A percentile compares a stretch with the other conserved stretches of the same genome.
These are phyloP conservation scores for Psix sp. DNA, from an alignment of 1,140 invertebrate species.

Conservation along the genomic window DNA sequence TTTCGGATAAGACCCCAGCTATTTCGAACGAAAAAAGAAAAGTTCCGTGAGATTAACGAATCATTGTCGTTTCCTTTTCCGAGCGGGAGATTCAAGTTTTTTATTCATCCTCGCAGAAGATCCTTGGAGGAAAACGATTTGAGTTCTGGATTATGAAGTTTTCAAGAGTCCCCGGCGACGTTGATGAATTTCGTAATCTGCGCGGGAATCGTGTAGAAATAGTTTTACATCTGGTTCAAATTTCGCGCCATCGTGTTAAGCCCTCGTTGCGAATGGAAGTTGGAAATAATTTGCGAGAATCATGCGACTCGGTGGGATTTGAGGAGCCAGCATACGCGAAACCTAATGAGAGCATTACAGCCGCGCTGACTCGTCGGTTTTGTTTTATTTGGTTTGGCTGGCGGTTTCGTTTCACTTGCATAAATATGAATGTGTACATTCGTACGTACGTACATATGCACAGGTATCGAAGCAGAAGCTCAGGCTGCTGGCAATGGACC, in stretches of 20 bases:
- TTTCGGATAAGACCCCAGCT: conserved; percentile 3
- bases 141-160: no score
- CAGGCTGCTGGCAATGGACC: conserved; percentile 54
- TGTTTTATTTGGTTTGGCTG: conserved; percentile 16
- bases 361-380: conserved; percentile 6
- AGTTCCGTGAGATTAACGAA: conserved; percentile 12
- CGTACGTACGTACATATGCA: conserved; percentile 5
- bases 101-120: no score
- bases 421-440: conserved; percentile 22
- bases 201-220: no score
- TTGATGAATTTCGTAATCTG: no score
- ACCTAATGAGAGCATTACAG: conserved; percentile 57
- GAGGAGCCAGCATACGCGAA: conserved; percentile 8
- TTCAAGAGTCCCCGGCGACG: no score
- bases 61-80: no score
- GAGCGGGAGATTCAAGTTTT: no score
- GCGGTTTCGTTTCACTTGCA: conserved; percentile 35
- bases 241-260: conserved; percentile 13
- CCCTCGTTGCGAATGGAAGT: neutral
- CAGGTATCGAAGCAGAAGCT: conserved; percentile 40
- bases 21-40: conserved; percentile 5
- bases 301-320: conserved; percentile 17
- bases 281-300: conserved; percentile 11
- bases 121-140: no score
- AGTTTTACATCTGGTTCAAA: no score